Evolutionary conservation across 2,888 invertebrate species (phyloP), one percentile per base, ranked within the genome.

Genomic region (Cephonodes hylas): DNA sequence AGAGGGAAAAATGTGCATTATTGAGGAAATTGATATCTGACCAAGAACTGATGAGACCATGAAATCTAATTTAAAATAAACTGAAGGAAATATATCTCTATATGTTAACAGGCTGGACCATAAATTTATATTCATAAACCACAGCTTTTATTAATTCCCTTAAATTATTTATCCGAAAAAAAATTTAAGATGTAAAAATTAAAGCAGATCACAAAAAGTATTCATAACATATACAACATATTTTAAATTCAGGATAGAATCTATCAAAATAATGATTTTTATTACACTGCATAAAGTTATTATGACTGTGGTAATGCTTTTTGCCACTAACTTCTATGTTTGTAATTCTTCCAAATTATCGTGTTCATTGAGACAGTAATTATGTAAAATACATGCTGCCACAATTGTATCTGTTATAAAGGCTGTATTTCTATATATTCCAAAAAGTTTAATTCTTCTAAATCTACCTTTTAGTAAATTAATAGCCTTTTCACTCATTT

Each of bases 341-440:
- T 42, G 69, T 65, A 72, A 68, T 64, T 78, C 77, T 62, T 81
- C 79, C 62, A 84, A 67, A 63, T 77, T 67, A 62, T 85, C 85
- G 80, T 83, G 81, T 76, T 86, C 86, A 72, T 73, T 71, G 15
- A 85, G 69, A 68, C 86, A 86, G 72, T 84, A 86, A 68, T 87
- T 87, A 66, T 87, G 86, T 65, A 87, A 75, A 66, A 87, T 83
- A 68, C 87, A 87, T 61, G 87, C 84, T 59, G 86, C 86, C 48
- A 85, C 85, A 69, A 85, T 73, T 63, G 84, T 80, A 62, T 87
- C 86, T 61, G 83, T 85, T 61, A 87, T 85, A 71, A 86, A 87
- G 59, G 79, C 69, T 62, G 85, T 76, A 69, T 86, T 83, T 74
- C 86, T 82, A 67, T 87, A 87, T 2, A 84, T 84, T 61, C 80